Evolutionary conservation across 1,140 invertebrate genomes (phyloP), one percentile per base, ranked within the genome.

Genomic region (Hylaeus anthracinus): DNA sequence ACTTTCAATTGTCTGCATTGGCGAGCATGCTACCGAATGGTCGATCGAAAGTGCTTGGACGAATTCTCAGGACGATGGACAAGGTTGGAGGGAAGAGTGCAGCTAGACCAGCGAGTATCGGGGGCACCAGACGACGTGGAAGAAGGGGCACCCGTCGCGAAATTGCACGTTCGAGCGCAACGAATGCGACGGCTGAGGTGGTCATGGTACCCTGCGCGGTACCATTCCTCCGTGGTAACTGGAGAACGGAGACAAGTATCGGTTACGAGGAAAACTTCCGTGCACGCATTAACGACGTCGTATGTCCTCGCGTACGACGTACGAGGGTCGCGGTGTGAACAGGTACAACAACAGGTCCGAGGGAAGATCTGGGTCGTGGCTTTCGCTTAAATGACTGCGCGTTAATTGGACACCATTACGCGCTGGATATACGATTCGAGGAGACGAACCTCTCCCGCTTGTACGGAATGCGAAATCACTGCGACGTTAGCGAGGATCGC

Each of bases 191-290:
- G 83, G 86, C 66, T 74, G 80, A 78, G 85, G 84, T 86, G 84
- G 85, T 86, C 85, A 86, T 69, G 85, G 83, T 86, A 79, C 63
- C 79, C 75, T 84, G 73, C 71, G 73, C 74, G 83, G 82, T 86
- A 85, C 87, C 89, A 86, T 86, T 90, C 82, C 80, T 83, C 82
- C 61, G 72, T 56, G 80, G 89, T 89, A 90, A 90, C 83, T 80
- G 86, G 89, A 90, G 89, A 89, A 89, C 83, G 80, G 84, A 87
- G 83, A 83, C 85, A 89, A 81, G 88, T 91, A 90, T 91, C 88
- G 85, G 89, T 91, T 91, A 90, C 90, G 86, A 88, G 82, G 86
- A 90, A 90, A 89, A 90, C 89, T 90, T 87, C 87, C 88, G 86
- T 85, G 82, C 88, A 86, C 86, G 86, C 86, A 86, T 87, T 87